Percentiles rank a stretch among this genome's conserved stretches.
Evolutionary conservation across 2,113 vertebrate genomes (phyloP).

Genomic region (Hippoglossus stenolepis): DNA sequence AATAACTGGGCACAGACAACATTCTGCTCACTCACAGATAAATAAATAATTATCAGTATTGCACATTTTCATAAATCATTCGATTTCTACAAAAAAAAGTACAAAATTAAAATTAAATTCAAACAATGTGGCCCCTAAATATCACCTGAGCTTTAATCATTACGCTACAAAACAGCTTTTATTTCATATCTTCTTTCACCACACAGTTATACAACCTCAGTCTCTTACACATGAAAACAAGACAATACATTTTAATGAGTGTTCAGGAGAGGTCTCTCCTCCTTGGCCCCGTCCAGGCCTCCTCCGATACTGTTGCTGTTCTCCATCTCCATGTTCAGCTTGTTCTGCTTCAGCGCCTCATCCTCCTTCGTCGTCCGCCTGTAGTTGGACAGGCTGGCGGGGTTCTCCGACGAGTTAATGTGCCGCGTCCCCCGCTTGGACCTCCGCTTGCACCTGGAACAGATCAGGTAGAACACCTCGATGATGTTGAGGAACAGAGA

Average conservation of each 20-base stretch:
- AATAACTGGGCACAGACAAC: background rate
- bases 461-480: constrained; percentile 84
- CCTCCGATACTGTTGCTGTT: constrained; percentile 67
- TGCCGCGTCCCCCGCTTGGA: background rate
- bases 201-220: background rate
- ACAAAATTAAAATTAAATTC: background rate
- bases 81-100: constrained; percentile 26
- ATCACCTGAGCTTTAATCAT: background rate
- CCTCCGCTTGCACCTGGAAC: constrained; percentile 61
- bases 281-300: constrained; percentile 76
- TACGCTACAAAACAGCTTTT: background rate
- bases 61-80: constrained; percentile 31
- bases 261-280: constrained; percentile 71
- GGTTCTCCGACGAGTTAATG: constrained; percentile 45
- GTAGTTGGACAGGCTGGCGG: constrained; percentile 27
- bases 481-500: constrained; percentile 81
- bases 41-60: constrained; percentile 61
- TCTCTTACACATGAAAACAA: background rate
- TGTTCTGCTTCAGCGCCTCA: constrained; percentile 73
- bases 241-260: constrained; percentile 34
- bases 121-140: background rate
- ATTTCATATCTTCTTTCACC: background rate
- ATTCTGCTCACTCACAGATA: too few relatives aligned
- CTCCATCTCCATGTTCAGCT: constrained; percentile 75
- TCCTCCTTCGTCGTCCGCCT: constrained; percentile 34